Evolutionary conservation across 2,888 invertebrate genomes (phyloP).

Genomic region (Sphaerophoria taeniata): DNA sequence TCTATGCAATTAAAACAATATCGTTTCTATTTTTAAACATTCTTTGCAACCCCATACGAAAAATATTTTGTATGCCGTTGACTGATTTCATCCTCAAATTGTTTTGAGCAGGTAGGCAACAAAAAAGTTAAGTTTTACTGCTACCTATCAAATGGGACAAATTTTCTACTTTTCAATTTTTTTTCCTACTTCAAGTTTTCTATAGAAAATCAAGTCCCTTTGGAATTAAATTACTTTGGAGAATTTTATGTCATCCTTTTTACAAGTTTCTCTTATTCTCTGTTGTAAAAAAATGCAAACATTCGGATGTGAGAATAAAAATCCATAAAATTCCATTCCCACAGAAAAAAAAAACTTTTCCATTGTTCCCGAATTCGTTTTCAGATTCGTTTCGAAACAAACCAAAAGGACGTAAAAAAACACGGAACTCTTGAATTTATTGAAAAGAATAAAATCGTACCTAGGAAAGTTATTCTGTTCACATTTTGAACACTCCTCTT

Average conservation of each 20-base stretch:
- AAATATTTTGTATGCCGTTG: background rate
- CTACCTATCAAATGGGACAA: background rate
- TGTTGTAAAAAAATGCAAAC: slow-evolving; percentile 42
- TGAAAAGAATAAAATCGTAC: slow-evolving; percentile 39
- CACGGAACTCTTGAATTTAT: slow-evolving; percentile 51
- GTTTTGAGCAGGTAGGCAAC: background rate
- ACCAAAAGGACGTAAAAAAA: slow-evolving; percentile 38
- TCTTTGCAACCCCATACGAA: background rate
- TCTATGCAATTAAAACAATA: too few species aligned
- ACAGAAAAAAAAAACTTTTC: slow-evolving; percentile 35
- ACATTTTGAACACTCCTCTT: slow-evolving; percentile 64
- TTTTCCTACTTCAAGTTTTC: slow-evolving; percentile 15
- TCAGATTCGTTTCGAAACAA: slow-evolving; percentile 60
- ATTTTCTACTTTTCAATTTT: background rate
- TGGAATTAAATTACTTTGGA: slow-evolving; percentile 65
- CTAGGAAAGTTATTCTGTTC: slow-evolving; percentile 67
- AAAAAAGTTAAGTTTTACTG: slow-evolving; percentile 2
- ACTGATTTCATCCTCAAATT: background rate
- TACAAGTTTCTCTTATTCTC: slow-evolving; percentile 36
- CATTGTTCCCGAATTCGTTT: slow-evolving; percentile 63
- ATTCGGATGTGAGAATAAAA: slow-evolving; percentile 57
- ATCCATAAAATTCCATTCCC: slow-evolving; percentile 57
- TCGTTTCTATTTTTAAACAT: background rate
- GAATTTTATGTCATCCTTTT: slow-evolving; percentile 61
- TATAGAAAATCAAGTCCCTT: slow-evolving; percentile 46